Conservation (phyloP, 2,113 vertebrate genomes). For the Perca flavescens region DNA sequence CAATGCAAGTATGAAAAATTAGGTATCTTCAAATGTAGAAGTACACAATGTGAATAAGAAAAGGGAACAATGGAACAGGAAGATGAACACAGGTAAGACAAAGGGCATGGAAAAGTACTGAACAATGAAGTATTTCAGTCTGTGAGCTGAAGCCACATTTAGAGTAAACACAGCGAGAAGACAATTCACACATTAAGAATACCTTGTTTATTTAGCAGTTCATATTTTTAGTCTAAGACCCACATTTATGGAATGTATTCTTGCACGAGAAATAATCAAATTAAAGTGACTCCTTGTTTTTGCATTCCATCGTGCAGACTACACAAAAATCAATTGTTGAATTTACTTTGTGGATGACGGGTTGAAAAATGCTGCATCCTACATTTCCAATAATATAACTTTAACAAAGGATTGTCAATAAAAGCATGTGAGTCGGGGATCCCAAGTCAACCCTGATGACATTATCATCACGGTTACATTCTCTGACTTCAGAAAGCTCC, state of each 20-base stretch:
- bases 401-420: neutral
- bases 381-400: neutral
- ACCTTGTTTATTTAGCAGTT: slow-evolving; percentile 25
- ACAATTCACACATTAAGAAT: slow-evolving; percentile 19
- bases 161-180: slow-evolving; percentile 31
- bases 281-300: slow-evolving; percentile 7
- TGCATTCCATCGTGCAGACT: neutral
- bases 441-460: neutral
- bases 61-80: neutral
- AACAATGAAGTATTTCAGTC: slow-evolving; percentile 20
- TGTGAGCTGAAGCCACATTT: slow-evolving; percentile 12
- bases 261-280: neutral
- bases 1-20: neutral
- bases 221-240: neutral
- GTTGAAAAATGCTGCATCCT: neutral
- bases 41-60: neutral
- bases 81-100: slow-evolving; percentile 14
- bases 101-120: slow-evolving; percentile 25
- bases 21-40: neutral
- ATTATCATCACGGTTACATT: neutral
- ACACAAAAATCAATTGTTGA: neutral
- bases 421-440: too few species aligned
- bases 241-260: slow-evolving; percentile 12
- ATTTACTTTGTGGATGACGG: neutral
- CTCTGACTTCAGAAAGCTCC: neutral